A percentile compares a stretch with the other conserved stretches of the same genome.
Evolutionary conservation across 2,888 invertebrate species (phyloP).

Genomic region (Yponomeuta malinellus): DNA sequence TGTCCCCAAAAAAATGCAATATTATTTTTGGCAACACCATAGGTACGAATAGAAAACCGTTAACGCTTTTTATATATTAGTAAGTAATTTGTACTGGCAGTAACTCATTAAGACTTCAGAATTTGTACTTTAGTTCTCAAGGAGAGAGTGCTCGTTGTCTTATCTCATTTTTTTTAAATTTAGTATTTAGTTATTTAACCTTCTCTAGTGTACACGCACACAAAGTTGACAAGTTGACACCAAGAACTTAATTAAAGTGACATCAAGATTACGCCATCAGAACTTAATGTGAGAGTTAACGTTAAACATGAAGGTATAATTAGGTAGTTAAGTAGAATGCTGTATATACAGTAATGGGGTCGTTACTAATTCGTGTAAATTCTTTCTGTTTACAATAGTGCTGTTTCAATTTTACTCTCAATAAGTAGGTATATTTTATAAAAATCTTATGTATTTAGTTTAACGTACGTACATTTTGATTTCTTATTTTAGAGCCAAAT

Average conservation of each 20-base stretch:
- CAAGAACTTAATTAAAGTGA: slow-evolving; percentile 54
- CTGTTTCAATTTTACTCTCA: slow-evolving; percentile 8
- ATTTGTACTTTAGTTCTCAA: slow-evolving; percentile 72
- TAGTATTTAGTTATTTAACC: slow-evolving; percentile 26
- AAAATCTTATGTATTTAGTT: slow-evolving; percentile 13
- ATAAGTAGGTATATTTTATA: slow-evolving; percentile 6
- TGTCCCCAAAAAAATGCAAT: slow-evolving; percentile 61
- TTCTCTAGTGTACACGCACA: slow-evolving; percentile 45
- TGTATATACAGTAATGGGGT: slow-evolving; percentile 51
- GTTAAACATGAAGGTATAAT: slow-evolving; percentile 36
- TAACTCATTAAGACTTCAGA: slow-evolving; percentile 64
- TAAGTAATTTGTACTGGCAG: slow-evolving; percentile 69
- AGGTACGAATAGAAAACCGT: slow-evolving; percentile 43
- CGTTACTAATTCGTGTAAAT: slow-evolving; percentile 11
- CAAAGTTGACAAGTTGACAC: slow-evolving; percentile 63
- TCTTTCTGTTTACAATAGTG: slow-evolving; percentile 3
- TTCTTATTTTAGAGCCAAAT: slow-evolving; percentile 1
- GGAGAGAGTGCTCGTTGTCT: slow-evolving; percentile 61
- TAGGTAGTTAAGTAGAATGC: slow-evolving; percentile 26
- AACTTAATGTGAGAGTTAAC: slow-evolving; percentile 43
- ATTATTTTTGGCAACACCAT: slow-evolving; percentile 64
- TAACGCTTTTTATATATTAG: not conserved
- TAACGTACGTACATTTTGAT: slow-evolving; percentile 11
- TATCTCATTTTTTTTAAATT: slow-evolving; percentile 26
- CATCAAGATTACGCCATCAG: slow-evolving; percentile 50